A percentile compares a stretch with the other conserved stretches of the same genome.
Evolutionary conservation across 2,888 invertebrate species (phyloP).

Genomic region (Latrodectus elegans): DNA sequence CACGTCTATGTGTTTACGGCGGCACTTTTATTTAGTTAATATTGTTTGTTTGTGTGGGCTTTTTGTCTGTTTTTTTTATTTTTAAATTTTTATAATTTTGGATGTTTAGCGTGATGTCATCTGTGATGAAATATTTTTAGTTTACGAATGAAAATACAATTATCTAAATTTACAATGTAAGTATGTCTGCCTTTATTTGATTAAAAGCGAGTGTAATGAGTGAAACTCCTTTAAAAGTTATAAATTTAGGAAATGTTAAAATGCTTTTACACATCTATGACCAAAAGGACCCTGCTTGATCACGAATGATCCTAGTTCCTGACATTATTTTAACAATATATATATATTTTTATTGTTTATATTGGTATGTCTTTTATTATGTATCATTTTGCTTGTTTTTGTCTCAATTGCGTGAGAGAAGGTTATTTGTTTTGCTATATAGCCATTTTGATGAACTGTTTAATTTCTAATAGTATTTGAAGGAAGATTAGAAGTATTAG

Average conservation of each 20-base stretch:
- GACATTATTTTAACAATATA: too few species aligned
- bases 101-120: conserved; percentile 26
- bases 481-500: too few species aligned
- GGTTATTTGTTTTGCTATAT: background rate
- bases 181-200: too few species aligned
- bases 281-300: too few species aligned
- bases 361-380: conserved; percentile 19
- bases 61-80: conserved; percentile 6
- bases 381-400: conserved; percentile 47
- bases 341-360: conserved; percentile 4
- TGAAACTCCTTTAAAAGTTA: too few species aligned
- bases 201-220: too few species aligned
- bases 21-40: conserved; percentile 1
- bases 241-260: too few species aligned
- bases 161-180: background rate
- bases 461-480: too few species aligned
- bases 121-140: conserved; percentile 37
- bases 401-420: conserved; percentile 45
- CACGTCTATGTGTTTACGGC: conserved; percentile 24
- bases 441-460: too few species aligned
- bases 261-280: too few species aligned
- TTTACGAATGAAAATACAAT: conserved; percentile 54
- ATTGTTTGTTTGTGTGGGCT: background rate
- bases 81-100: conserved; percentile 46
- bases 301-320: too few species aligned